A percentile compares a stretch with the other conserved stretches of the same genome.
Conservation (phyloP, 2,113 vertebrate genomes). For the Prunella himalayana region DNA sequence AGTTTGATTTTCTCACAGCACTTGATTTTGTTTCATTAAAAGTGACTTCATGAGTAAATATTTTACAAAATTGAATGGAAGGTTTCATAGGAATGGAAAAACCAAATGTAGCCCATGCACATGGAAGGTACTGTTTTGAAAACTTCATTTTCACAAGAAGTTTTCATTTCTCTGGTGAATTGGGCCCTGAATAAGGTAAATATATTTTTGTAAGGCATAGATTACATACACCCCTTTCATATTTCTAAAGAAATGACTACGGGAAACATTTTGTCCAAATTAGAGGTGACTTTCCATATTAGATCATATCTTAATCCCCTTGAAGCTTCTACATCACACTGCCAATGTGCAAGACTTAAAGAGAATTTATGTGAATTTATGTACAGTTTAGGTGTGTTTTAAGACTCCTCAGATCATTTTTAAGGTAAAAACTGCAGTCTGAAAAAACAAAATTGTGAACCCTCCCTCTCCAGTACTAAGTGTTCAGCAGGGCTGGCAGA, state of each 20-base stretch:
- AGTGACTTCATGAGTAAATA: neutral
- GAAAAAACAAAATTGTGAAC: neutral
- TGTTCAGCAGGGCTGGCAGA: neutral
- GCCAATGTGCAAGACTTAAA: neutral
- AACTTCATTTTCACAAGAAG: neutral
- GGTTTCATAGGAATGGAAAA: neutral
- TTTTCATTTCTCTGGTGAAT: neutral
- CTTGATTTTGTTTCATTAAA: neutral
- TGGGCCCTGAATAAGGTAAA: neutral
- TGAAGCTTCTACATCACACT: neutral
- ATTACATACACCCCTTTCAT: rapidly evolving
- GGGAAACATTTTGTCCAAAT: neutral
- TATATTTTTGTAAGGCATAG: neutral
- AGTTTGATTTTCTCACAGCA: neutral
- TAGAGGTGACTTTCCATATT: neutral
- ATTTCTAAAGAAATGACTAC: neutral
- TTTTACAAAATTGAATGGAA: neutral
- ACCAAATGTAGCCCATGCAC: neutral
- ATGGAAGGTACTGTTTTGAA: neutral
- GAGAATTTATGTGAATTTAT: neutral
- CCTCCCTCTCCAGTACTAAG: neutral
- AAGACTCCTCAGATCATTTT: neutral
- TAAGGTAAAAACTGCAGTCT: neutral
- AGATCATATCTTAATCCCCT: neutral
- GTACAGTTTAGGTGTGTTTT: neutral